Evolutionary conservation across 2,888 invertebrate species (phyloP).

Genomic region (Sesamia inferens): DNA sequence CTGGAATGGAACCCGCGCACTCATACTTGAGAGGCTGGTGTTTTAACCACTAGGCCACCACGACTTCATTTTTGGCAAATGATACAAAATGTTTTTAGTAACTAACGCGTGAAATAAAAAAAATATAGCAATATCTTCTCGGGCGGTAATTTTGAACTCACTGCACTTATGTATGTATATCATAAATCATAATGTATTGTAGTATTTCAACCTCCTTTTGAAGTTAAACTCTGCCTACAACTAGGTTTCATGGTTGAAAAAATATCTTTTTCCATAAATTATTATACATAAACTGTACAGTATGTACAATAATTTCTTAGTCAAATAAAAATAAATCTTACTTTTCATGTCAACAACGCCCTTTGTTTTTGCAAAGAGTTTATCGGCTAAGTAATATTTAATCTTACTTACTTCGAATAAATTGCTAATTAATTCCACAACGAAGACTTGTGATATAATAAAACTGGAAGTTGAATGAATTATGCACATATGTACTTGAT

Average conservation of each 20-base stretch:
- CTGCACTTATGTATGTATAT: neutral
- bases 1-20: no score
- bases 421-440: slow-evolving; percentile 19
- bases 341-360: neutral
- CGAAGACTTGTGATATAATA: slow-evolving; percentile 39
- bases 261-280: no score
- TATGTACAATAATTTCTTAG: no score
- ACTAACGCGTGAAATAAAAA: no score
- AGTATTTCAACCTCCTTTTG: neutral
- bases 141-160: no score
- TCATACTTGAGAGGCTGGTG: no score
- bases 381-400: neutral
- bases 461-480: slow-evolving; percentile 50
- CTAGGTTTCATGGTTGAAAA: neutral
- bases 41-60: no score
- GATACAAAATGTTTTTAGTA: no score
- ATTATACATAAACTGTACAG: neutral
- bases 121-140: neutral
- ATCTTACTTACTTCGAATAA: neutral
- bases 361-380: neutral
- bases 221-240: neutral
- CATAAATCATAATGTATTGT: neutral
- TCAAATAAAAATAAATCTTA: neutral
- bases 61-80: no score
- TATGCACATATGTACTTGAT: slow-evolving; percentile 32